Evolutionary conservation across 2,888 invertebrate genomes (phyloP).

Genomic region (Thalpophila matura): DNA sequence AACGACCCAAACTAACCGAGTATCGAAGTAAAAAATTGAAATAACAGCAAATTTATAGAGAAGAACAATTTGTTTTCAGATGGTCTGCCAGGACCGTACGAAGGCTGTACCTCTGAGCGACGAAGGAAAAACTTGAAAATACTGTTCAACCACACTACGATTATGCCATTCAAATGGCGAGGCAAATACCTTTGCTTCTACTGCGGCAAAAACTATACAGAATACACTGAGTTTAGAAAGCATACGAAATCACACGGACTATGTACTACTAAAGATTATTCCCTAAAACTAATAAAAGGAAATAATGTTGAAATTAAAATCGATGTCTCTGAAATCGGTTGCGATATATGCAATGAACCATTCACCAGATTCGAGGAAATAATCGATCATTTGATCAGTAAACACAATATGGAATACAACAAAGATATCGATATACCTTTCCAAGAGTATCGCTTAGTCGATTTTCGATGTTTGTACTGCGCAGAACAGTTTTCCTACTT

Average conservation of each 20-base stretch:
- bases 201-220: slow-evolving; percentile 76
- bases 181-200: slow-evolving; percentile 82
- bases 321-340: slow-evolving; percentile 81
- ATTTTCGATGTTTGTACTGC: slow-evolving; percentile 78
- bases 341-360: slow-evolving; percentile 79
- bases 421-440: slow-evolving; percentile 75
- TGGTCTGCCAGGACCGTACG: slow-evolving; percentile 75
- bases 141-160: slow-evolving; percentile 83
- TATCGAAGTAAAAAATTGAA: slow-evolving; percentile 35
- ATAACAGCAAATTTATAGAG: slow-evolving; percentile 56
- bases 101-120: slow-evolving; percentile 75
- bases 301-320: slow-evolving; percentile 79
- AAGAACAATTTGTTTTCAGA: slow-evolving; percentile 83
- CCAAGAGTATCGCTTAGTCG: slow-evolving; percentile 77
- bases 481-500: slow-evolving; percentile 78
- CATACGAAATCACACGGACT: slow-evolving; percentile 80
- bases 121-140: slow-evolving; percentile 83
- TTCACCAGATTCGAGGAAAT: slow-evolving; percentile 75
- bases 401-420: slow-evolving; percentile 80
- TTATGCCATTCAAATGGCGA: slow-evolving; percentile 87
- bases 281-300: slow-evolving; percentile 77
- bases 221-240: slow-evolving; percentile 78
- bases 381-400: slow-evolving; percentile 79
- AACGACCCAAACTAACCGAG: slow-evolving; percentile 33
- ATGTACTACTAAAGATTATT: slow-evolving; percentile 75